Conservation (phyloP, 2,888 invertebrate species). For the Cryptosula pallasiana region DNA sequence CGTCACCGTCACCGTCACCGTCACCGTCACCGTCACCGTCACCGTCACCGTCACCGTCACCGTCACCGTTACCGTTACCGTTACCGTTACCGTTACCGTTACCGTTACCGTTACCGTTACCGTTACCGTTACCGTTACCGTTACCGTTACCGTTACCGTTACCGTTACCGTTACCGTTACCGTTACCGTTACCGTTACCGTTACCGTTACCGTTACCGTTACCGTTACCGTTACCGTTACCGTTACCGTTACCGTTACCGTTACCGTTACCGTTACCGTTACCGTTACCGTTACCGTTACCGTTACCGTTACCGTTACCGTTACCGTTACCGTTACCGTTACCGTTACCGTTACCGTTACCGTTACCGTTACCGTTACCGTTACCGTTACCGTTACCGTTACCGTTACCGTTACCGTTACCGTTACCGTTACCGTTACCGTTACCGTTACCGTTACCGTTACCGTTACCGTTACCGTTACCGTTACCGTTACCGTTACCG, state of each 20-base stretch:
- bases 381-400: constrained; percentile 16
- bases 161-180: constrained; percentile 12
- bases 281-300: not conserved
- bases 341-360: constrained; percentile 16
- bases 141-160: constrained; percentile 16
- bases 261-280: constrained; percentile 16
- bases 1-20: constrained; percentile 22
- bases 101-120: constrained; percentile 16
- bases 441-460: not conserved
- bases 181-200: constrained; percentile 16
- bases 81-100: constrained; percentile 16
- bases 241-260: constrained; percentile 16
- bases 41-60: constrained; percentile 21
- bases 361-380: constrained; percentile 12
- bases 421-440: constrained; percentile 19
- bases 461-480: constrained; percentile 12
- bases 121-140: not conserved
- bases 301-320: constrained; percentile 16
- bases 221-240: constrained; percentile 16
- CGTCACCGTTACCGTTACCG: constrained; percentile 19
- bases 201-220: constrained; percentile 12
- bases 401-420: constrained; percentile 12
- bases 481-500: constrained; percentile 16
- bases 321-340: constrained; percentile 12
- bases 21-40: constrained; percentile 22